phyloP scores from a whole-genome alignment of 2,113 vertebrate species.

The Prolemur simus region DNA sequence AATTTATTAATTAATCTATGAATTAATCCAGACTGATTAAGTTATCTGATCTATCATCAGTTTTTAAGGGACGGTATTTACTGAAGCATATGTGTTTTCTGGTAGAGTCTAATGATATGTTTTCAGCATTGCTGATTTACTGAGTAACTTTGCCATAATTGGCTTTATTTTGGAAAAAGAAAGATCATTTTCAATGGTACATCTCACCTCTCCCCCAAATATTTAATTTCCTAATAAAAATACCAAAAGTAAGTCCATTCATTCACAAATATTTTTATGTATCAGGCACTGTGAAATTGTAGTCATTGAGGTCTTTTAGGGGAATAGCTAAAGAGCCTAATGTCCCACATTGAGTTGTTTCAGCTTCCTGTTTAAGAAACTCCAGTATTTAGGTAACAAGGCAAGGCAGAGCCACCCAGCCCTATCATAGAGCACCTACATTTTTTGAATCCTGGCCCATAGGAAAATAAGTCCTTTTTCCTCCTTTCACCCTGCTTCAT shows the following conservation, averaged over 20 bases:
- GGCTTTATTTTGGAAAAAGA: constrained; percentile 4
- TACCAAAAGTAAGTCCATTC: background rate
- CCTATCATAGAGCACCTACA: background rate
- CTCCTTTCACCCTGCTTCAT: background rate
- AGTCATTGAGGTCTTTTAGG: background rate
- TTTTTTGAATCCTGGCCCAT: background rate
- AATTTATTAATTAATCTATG: background rate
- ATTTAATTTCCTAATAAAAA: background rate
- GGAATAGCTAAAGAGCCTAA: background rate
- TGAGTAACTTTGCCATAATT: background rate
- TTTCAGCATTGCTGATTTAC: background rate
- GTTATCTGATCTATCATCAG: background rate
- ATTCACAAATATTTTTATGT: background rate
- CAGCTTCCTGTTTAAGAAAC: background rate
- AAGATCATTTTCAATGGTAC: background rate
- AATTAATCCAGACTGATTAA: background rate
- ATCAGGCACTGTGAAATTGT: background rate
- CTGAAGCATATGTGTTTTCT: background rate
- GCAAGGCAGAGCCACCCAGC: background rate
- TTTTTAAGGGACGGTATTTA: background rate
- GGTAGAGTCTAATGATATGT: background rate
- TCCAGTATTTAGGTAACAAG: background rate
- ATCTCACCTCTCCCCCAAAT: background rate
- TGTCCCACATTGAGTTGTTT: background rate
- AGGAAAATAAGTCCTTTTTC: background rate